Base-by-base conservation (phyloP, 2,888 invertebrate species). In the Elgonia sp. region DNA sequence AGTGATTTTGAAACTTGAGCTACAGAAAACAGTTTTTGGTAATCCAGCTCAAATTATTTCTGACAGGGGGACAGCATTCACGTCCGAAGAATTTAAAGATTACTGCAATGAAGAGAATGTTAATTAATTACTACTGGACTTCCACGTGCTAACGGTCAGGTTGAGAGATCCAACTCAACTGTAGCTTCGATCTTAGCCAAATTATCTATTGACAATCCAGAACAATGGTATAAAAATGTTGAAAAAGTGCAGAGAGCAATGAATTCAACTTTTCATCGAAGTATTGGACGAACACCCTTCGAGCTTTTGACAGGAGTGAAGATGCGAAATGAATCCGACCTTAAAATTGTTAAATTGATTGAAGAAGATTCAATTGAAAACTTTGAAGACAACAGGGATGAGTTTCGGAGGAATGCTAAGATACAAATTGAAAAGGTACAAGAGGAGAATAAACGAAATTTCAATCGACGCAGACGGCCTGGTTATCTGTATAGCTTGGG, bases 171-270 rank as follows among this genome's bases (percentile, higher is more conserved):
- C 5, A 81, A 81, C 72, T 72, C 89, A 7, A 92, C 90, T 1
- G 90, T 94, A 0, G 91, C 92, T 46, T 88, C 92, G 0, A 89
- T 93, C 29, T 39, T 94, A 6, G 89, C 93, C 0, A 94, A 94
- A 80, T 69, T 94, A 4, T 89, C 91, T 20, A 62, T 92, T 1
- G 91, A 91, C 9, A 89, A 93, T 37, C 92, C 93, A 0, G 73
- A 65, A 4, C 89, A 91, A 20, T 94, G 93, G 92, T 93, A 92
- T 80, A 91, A 89, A 80, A 39, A 89, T 62, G 87, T 92, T 10
- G 84, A 79, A 5, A 67, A 67, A 70, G 85, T 91, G 50, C 91
- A 93, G 84, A 87, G 90, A 90, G 80, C 89, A 29, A 83, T 92
- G 63, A 92, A 94, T 65, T 91, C 72, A 3, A 81, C 70, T 20